Percentiles rank a stretch among this genome's conserved stretches.
phyloP scores from a whole-genome alignment of 2,113 vertebrate genomes.

The Calidris pugnax region DNA sequence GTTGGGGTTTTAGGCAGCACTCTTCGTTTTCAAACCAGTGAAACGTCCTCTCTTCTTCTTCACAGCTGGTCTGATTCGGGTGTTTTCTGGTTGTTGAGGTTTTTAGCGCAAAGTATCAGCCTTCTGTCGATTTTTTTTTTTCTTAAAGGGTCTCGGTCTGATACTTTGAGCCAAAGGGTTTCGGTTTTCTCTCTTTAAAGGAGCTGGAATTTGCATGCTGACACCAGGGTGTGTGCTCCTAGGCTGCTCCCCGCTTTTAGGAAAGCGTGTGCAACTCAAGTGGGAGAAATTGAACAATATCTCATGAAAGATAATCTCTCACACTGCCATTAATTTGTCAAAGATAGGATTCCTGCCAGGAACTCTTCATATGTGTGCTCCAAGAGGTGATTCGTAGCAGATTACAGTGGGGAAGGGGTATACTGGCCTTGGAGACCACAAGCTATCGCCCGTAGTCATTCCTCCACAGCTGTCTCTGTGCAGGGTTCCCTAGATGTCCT shows the following conservation, averaged over 20 bases:
- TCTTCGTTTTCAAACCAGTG: neutral
- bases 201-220: neutral
- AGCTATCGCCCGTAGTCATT: rapidly evolving
- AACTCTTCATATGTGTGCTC: neutral
- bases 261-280: neutral
- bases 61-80: neutral
- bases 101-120: neutral
- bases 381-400: neutral
- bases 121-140: neutral
- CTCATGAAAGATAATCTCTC: neutral
- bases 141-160: neutral
- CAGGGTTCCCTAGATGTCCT: neutral
- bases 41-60: neutral
- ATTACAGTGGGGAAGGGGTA: neutral
- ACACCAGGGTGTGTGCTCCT: neutral
- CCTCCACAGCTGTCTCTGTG: neutral
- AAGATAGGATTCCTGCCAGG: neutral
- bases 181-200: neutral
- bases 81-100: neutral
- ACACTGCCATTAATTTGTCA: neutral
- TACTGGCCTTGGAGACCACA: neutral
- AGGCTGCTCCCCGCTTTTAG: neutral
- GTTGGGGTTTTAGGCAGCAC: neutral
- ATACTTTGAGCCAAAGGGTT: neutral
- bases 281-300: neutral